These are phyloP conservation scores for Corythucha ciliata DNA, from an alignment of 2,888 invertebrate species.

Conservation along the genomic window DNA sequence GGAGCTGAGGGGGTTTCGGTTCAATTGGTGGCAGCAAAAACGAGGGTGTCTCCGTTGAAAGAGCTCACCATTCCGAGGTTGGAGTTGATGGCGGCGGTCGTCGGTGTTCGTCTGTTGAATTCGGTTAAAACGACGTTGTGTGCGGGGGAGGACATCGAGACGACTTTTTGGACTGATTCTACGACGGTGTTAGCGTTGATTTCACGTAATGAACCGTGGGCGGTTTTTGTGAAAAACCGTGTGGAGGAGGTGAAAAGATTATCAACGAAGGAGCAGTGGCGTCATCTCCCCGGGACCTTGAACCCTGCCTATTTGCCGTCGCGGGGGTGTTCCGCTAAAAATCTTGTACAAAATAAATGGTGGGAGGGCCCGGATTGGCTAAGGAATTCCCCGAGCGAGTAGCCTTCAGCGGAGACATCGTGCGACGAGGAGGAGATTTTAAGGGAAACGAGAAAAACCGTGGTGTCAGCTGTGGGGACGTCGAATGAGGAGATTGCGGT, in stretches of 20 bases:
- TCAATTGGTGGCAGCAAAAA: constrained; percentile 34
- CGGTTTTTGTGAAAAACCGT: constrained; percentile 36
- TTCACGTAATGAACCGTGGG: constrained; percentile 33
- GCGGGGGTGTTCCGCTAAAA: constrained; percentile 20
- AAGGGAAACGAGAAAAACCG: too few relatives aligned
- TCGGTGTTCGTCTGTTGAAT: constrained; percentile 33
- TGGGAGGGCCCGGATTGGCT: constrained; percentile 39
- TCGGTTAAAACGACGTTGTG: constrained; percentile 12
- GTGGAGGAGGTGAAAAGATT: constrained; percentile 35
- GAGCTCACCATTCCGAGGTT: constrained; percentile 37
- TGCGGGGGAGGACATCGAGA: constrained; percentile 13
- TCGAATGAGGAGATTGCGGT: too few relatives aligned
- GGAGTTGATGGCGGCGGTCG: constrained; percentile 36
- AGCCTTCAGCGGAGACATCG: constrained; percentile 30
- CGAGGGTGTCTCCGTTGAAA: constrained; percentile 36
- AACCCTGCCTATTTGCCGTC: constrained; percentile 25
- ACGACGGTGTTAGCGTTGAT: constrained; percentile 29
- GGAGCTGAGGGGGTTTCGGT: constrained; percentile 25
- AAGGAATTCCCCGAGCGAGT: constrained; percentile 24
- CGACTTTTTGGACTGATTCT: constrained; percentile 37
- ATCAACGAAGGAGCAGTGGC: constrained; percentile 31
- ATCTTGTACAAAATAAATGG: constrained; percentile 37
- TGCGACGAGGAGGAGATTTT: too few relatives aligned
- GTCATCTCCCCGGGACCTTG: constrained; percentile 36
- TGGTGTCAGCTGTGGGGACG: too few relatives aligned